phyloP scores from a whole-genome alignment of 2,888 invertebrate genomes.

The Crioceris asparagi region DNA sequence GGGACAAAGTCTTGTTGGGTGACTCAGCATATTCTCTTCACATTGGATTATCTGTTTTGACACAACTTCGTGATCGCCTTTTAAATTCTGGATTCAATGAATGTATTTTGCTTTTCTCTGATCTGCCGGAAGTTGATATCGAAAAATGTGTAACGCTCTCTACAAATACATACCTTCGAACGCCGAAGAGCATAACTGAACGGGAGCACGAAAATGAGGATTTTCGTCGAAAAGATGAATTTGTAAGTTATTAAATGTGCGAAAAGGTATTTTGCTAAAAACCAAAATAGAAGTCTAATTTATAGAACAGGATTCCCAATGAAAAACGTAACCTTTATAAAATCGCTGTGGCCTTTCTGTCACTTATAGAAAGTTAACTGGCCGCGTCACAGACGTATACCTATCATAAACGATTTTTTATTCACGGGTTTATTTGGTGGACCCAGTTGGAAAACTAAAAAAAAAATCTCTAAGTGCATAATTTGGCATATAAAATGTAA shows the following conservation, averaged over 20 bases:
- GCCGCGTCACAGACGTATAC: too few species aligned
- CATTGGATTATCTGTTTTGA: constrained; percentile 86
- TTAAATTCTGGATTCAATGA: constrained; percentile 93
- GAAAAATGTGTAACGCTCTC: constrained; percentile 86
- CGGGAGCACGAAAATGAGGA: constrained; percentile 57
- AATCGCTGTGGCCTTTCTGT: too few species aligned
- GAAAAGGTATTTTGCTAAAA: neutral
- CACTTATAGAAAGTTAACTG: too few species aligned
- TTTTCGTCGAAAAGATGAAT: constrained; percentile 20
- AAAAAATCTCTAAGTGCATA: neutral
- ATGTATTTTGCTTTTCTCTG: constrained; percentile 96
- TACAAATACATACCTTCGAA: constrained; percentile 70
- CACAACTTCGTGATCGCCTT: constrained; percentile 74
- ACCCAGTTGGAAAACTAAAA: too few species aligned
- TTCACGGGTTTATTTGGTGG: too few species aligned
- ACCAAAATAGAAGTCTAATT: too few species aligned
- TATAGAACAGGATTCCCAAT: too few species aligned
- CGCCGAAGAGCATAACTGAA: constrained; percentile 81
- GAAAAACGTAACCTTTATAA: too few species aligned
- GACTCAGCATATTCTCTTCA: constrained; percentile 89
- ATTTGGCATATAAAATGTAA: neutral
- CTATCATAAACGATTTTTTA: too few species aligned
- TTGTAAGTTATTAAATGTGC: constrained; percentile 18
- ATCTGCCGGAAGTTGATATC: constrained; percentile 94
- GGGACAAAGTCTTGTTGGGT: constrained; percentile 92